Evolutionary conservation across 2,113 vertebrate genomes (phyloP).

Genomic region (Ameiurus melas): DNA sequence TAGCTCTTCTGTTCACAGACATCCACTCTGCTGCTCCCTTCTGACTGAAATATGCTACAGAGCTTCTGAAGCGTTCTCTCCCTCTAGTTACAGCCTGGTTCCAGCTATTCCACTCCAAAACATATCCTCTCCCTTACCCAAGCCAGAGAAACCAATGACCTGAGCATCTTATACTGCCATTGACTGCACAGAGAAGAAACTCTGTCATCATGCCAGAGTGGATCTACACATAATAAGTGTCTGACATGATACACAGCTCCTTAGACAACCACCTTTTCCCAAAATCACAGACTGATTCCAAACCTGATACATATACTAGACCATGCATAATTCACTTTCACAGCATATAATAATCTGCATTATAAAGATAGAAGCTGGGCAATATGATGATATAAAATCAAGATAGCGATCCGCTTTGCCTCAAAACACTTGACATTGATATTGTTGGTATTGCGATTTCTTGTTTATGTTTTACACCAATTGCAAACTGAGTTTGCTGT

Average conservation of each 20-base stretch:
- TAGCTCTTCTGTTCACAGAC: constrained; percentile 45
- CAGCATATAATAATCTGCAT: neutral
- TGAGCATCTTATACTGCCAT: constrained; percentile 3
- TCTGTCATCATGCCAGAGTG: neutral
- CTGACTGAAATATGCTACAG: constrained; percentile 61
- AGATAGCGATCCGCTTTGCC: neutral
- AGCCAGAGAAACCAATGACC: constrained; percentile 28
- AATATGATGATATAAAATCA: neutral
- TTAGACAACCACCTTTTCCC: neutral
- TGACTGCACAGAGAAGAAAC: neutral
- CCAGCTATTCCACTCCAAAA: constrained; percentile 53
- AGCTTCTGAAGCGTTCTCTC: constrained; percentile 44
- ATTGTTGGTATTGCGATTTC: neutral
- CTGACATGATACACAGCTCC: neutral
- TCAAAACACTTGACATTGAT: neutral
- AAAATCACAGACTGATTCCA: neutral
- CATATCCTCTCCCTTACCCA: constrained; percentile 21
- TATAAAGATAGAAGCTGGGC: neutral
- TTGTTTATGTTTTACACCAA: neutral
- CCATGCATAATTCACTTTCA: neutral
- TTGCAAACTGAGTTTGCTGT: neutral
- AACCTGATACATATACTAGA: neutral
- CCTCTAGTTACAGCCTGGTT: constrained; percentile 53
- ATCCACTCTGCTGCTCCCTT: constrained; percentile 58
- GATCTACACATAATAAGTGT: neutral